These are phyloP conservation scores for Falco biarmicus DNA, from an alignment of 2,797 vertebrate genomes.

Conservation along the genomic window DNA sequence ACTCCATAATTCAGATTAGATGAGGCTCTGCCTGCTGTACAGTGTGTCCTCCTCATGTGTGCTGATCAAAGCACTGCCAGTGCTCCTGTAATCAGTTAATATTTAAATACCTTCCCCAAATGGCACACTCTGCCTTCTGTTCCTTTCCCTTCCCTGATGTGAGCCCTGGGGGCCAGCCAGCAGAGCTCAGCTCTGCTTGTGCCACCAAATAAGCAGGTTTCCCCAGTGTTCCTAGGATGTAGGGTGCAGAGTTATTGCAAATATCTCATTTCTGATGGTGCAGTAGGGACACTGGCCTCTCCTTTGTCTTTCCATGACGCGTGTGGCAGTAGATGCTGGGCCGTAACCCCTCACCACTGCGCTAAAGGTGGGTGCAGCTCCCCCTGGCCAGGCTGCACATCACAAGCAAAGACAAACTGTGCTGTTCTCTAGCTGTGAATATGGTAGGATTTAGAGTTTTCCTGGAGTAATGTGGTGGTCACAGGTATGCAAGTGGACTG, in stretches of 20 bases:
- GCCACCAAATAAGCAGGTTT: not conserved
- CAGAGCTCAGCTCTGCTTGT: not conserved
- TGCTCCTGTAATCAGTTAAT: not conserved
- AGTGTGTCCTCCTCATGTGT: not conserved
- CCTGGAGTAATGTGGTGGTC: no score
- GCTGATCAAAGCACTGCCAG: not conserved
- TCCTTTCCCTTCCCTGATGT: not conserved
- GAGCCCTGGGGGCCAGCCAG: not conserved
- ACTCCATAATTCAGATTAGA: not conserved
- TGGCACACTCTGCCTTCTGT: not conserved
- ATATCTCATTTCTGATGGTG: not conserved
- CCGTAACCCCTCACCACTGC: not conserved
- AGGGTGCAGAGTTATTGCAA: not conserved
- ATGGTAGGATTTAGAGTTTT: not conserved
- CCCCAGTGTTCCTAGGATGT: fast-evolving
- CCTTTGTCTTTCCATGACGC: not conserved
- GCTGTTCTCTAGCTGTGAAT: not conserved
- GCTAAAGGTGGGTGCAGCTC: no score
- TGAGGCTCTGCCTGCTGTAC: not conserved
- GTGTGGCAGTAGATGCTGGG: not conserved
- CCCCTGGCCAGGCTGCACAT: not conserved
- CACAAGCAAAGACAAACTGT: not conserved
- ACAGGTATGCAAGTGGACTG: not conserved
- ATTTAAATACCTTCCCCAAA: not conserved
- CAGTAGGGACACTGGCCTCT: not conserved